These are phyloP conservation scores for Dicentrarchus labrax DNA, from an alignment of 2,113 vertebrate genomes.

Conservation along the genomic window DNA sequence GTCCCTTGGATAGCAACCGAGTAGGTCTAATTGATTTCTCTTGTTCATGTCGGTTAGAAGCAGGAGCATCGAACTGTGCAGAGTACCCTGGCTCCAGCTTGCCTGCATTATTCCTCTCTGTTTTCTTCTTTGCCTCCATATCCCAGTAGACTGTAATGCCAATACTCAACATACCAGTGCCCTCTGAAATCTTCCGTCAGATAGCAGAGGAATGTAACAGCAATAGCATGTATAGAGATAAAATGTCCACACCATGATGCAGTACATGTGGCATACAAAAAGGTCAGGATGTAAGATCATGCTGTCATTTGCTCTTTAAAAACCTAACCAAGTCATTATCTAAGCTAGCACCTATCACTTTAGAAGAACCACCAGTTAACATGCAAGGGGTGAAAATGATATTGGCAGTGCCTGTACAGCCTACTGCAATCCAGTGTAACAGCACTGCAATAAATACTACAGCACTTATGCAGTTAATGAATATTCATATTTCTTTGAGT, in stretches of 20 bases:
- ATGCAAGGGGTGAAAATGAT: neutral
- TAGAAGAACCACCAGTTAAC: neutral
- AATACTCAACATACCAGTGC: slow-evolving; percentile 56
- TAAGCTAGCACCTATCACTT: neutral
- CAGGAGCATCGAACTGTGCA: slow-evolving; percentile 75
- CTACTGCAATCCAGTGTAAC: neutral
- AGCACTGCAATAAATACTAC: neutral
- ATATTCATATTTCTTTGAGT: neutral
- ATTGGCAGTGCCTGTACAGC: neutral
- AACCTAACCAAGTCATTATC: slow-evolving; percentile 34
- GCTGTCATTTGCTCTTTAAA: slow-evolving; percentile 48
- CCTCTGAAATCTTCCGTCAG: slow-evolving; percentile 42
- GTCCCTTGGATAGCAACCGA: slow-evolving; percentile 75
- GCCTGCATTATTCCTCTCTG: slow-evolving; percentile 65
- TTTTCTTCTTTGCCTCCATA: slow-evolving; percentile 51
- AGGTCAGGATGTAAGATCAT: slow-evolving; percentile 59
- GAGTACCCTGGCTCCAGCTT: slow-evolving; percentile 73
- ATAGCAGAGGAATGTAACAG: slow-evolving; percentile 28
- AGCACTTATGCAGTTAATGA: neutral
- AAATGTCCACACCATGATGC: slow-evolving; percentile 4
- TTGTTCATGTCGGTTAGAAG: slow-evolving; percentile 76
- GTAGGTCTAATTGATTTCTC: slow-evolving; percentile 85
- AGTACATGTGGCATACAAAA: slow-evolving; percentile 29
- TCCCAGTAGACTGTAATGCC: slow-evolving; percentile 55
- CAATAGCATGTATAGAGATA: slow-evolving; percentile 17